Base-by-base conservation (phyloP, 2,888 invertebrate genomes). In the Abrostola triplasia region DNA sequence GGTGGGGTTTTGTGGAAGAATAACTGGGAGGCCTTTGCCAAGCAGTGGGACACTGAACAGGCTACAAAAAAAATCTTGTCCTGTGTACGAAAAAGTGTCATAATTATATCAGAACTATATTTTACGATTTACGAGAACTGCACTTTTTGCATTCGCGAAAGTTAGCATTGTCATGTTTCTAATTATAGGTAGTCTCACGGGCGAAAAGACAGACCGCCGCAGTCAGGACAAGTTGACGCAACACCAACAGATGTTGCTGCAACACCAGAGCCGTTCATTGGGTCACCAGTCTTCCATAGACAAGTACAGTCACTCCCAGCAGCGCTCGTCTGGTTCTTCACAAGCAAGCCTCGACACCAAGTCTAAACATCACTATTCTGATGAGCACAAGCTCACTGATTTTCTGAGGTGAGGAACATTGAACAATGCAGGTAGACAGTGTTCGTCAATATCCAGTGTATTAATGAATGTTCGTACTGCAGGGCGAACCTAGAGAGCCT, bases 401-500 rank as follows among this genome's bases (percentile, higher is more conserved):
- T 97, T 97, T 85, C 90, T 96, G 68, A 92, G 95, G 95, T 95
- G 57, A 76, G 72, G 13, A 8, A n/a, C n/a, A 4, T 44, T 5
- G 8, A 13, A 8, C 12, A 7, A 12, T 4, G 24, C 4, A 24
- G 4, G 24, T 24, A 24, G 24, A 4, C 1, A 24, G 24, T 24
- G 24, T 24, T 24, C 4, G 24, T 24, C 24, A 24, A 24, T 24
- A 24, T 24, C 24, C 24, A 24, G 24, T 24, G 24, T 24, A 24
- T 24, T 24, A 1, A 24, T 24, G 12, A 6, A 13, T 13, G 44
- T 24, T 13, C 8, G n/a, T n/a, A 11, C 49, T 54, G 5, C 83
- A 95, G 97, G 81, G 96, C 96, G 8, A 97, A 97, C 89, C 88
- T 97, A 70, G 97, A 97, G 82, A 96, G 95, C 84, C 88, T 97